Conservation (phyloP, 2,888 invertebrate species). For the Nysson spinosus region DNA sequence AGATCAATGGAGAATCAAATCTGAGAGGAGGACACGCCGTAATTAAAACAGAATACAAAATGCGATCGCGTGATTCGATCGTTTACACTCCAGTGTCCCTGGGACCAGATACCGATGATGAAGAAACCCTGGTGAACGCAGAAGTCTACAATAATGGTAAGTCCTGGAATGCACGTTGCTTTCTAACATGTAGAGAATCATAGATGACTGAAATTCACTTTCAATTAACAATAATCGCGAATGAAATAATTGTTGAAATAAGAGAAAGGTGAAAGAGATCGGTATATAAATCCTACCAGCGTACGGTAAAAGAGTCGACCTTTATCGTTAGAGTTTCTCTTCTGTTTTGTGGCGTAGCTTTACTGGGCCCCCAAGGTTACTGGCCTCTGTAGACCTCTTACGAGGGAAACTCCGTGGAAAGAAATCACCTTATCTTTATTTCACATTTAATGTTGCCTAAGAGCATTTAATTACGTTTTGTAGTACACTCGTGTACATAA, state of each 20-base stretch:
- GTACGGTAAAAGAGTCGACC: constrained; percentile 14
- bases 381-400: constrained; percentile 18
- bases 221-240: no score
- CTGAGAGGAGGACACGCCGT: neutral
- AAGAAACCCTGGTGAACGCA: constrained; percentile 75
- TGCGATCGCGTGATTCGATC: constrained; percentile 73
- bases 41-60: constrained; percentile 39
- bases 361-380: constrained; percentile 30
- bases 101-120: constrained; percentile 75
- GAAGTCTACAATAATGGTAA: constrained; percentile 75
- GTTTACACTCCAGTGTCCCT: constrained; percentile 75
- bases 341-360: neutral
- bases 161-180: no score
- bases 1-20: constrained; percentile 37
- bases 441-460: constrained; percentile 30
- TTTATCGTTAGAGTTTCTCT: constrained; percentile 3
- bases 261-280: no score
- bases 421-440: constrained; percentile 23
- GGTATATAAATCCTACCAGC: no score
- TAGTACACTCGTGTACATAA: constrained; percentile 2
- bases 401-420: constrained; percentile 16
- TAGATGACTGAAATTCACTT: no score
- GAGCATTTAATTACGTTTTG: constrained; percentile 17
- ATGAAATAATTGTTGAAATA: no score
- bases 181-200: no score